These are phyloP conservation scores for Nannobrachium achirus DNA, from an alignment of 2,113 vertebrate species.

Conservation along the genomic window DNA sequence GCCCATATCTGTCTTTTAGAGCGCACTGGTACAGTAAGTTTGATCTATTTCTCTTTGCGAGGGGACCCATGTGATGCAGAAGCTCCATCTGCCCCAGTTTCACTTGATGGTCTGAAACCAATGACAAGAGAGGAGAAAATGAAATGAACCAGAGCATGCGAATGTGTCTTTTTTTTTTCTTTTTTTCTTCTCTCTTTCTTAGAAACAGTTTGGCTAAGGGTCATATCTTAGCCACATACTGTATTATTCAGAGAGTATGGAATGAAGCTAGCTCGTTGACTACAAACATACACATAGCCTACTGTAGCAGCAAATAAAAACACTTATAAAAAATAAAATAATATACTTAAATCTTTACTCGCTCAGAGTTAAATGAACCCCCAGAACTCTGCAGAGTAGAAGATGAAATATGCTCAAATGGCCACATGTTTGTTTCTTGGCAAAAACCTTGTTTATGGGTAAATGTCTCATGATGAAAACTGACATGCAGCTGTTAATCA, in stretches of 20 bases:
- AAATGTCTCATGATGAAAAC: too few relatives aligned
- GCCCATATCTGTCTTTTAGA: conserved; percentile 41
- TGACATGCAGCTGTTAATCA: too few relatives aligned
- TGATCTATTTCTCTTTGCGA: conserved; percentile 36
- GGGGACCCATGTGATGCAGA: conserved; percentile 13
- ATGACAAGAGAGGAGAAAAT: conserved; percentile 10
- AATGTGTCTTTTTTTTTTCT: not conserved
- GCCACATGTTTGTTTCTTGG: too few relatives aligned
- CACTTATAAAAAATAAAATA: too few relatives aligned
- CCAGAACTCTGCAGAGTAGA: not conserved
- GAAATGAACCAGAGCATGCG: conserved; percentile 1
- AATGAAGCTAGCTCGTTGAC: not conserved
- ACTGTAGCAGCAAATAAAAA: conserved; percentile 4
- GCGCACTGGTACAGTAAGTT: conserved; percentile 15
- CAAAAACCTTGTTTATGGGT: too few relatives aligned
- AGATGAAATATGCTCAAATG: not conserved
- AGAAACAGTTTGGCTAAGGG: not conserved
- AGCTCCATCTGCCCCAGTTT: conserved; percentile 49
- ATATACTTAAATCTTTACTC: too few relatives aligned
- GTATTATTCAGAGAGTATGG: not conserved
- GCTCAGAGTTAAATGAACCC: too few relatives aligned
- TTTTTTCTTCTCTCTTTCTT: conserved; percentile 1
- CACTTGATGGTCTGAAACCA: conserved; percentile 36
- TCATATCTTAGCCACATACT: not conserved
- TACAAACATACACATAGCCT: conserved; percentile 7